phyloP scores from a whole-genome alignment of 92 coral and sea anemone species.

The Phymanthus crucifer region DNA sequence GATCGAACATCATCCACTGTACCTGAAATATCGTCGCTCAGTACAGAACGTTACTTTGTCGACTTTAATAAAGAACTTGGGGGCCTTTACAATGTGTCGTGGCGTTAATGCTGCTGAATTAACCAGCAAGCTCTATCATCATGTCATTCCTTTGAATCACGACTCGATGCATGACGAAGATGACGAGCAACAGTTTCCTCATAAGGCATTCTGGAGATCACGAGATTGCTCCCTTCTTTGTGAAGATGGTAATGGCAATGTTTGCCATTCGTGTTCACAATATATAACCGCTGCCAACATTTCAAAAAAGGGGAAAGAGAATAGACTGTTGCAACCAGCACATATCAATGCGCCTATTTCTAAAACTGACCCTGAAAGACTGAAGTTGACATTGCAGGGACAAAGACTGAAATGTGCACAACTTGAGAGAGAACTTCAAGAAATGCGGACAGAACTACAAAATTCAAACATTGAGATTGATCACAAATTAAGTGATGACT shows the following conservation, averaged over 20 bases:
- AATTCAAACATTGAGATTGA: slow-evolving; percentile 40
- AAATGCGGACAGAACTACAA: slow-evolving; percentile 41
- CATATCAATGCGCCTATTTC: slow-evolving; percentile 49
- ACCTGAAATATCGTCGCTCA: slow-evolving; percentile 34
- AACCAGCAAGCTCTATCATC: slow-evolving; percentile 49
- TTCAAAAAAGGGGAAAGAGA: slow-evolving; percentile 1
- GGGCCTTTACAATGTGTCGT: slow-evolving; percentile 31
- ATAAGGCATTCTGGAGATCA: slow-evolving; percentile 33
- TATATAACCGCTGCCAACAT: not conserved
- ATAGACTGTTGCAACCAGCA: slow-evolving; percentile 14
- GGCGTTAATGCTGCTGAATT: slow-evolving; percentile 36
- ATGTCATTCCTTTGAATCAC: slow-evolving; percentile 53
- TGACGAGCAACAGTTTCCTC: slow-evolving; percentile 45
- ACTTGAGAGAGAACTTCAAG: slow-evolving; percentile 30
- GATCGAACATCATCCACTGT: slow-evolving; percentile 46
- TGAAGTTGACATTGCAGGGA: slow-evolving; percentile 35
- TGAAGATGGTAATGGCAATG: not conserved
- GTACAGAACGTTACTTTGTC: slow-evolving; percentile 42
- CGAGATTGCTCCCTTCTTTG: slow-evolving; percentile 5
- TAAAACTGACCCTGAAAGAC: slow-evolving; percentile 39
- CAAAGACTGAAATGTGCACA: slow-evolving; percentile 45
- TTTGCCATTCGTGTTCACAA: not conserved
- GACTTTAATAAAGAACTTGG: slow-evolving; percentile 44
- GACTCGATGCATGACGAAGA: slow-evolving; percentile 36
- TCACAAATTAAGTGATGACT: slow-evolving; percentile 42